phyloP scores from a whole-genome alignment of 2,113 vertebrate species.

The Felis chaus region DNA sequence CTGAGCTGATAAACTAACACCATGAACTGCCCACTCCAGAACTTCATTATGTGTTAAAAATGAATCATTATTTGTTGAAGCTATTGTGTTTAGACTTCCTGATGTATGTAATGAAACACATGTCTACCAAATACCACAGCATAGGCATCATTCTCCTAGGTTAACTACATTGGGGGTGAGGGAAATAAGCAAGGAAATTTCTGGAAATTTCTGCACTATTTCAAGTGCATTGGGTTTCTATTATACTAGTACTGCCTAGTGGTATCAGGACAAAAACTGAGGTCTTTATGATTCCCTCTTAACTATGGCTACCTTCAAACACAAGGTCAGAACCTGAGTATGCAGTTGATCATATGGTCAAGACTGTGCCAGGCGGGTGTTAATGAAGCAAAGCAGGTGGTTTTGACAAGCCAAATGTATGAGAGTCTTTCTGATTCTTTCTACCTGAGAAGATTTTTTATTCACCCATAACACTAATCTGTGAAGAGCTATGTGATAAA shows the following conservation, averaged over 20 bases:
- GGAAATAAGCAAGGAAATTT: background rate
- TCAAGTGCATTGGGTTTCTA: background rate
- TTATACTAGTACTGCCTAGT: background rate
- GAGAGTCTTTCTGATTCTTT: background rate
- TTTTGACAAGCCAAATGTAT: background rate
- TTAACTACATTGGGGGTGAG: background rate
- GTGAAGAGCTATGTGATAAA: slow-evolving; percentile 36
- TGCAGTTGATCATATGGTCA: background rate
- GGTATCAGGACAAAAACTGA: background rate
- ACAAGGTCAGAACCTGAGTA: background rate
- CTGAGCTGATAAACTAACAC: background rate
- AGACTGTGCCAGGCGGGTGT: background rate
- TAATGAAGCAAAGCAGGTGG: background rate
- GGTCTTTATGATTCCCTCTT: background rate
- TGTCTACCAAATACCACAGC: background rate
- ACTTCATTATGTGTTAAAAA: background rate
- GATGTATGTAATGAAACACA: background rate
- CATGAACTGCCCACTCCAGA: background rate
- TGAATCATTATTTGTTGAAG: background rate
- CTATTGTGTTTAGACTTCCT: background rate
- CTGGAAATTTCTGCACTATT: background rate
- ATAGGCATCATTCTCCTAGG: background rate
- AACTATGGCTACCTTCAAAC: background rate
- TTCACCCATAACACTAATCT: slow-evolving; percentile 44
- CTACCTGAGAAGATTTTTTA: slow-evolving; percentile 9